Evolutionary conservation across 2,113 vertebrate species (phyloP).

Genomic region (Nymphicus hollandicus): DNA sequence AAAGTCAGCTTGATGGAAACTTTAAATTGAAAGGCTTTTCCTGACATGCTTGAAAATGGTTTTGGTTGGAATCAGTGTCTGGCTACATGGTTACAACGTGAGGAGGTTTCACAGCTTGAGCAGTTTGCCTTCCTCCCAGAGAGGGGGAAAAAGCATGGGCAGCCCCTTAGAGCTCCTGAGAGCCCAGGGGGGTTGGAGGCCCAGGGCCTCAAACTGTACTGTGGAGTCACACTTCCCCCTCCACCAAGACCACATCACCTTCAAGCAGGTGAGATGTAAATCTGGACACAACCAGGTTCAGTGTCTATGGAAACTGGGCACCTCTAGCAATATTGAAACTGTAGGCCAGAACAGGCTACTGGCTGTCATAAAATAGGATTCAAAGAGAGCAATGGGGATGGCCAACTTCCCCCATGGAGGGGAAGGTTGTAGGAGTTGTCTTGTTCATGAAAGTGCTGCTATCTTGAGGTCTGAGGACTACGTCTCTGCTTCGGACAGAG

Average conservation of each 20-base stretch:
- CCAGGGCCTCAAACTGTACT: not conserved
- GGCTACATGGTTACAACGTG: not conserved
- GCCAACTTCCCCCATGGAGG: not conserved
- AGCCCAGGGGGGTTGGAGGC: not conserved
- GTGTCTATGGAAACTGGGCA: not conserved
- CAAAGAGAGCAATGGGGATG: not conserved
- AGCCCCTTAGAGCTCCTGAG: not conserved
- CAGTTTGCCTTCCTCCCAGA: not conserved
- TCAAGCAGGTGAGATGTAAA: not conserved
- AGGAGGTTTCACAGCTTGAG: not conserved
- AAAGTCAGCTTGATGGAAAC: conserved; percentile 57
- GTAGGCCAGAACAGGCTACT: not conserved
- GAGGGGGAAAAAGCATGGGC: not conserved
- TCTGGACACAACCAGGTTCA: not conserved
- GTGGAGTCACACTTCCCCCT: not conserved
- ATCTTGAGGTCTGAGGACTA: not conserved
- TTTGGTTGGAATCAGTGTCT: not conserved
- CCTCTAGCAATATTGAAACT: not conserved
- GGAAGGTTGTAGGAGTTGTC: not conserved
- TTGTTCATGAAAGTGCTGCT: rapidly evolving
- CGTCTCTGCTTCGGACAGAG: not conserved
- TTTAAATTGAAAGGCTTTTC: conserved; percentile 49
- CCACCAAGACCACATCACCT: not conserved
- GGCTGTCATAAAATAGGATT: not conserved
- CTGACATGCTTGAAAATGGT: not conserved